Base-by-base conservation (phyloP, 1,140 invertebrate species). In the Pentalonia nigronervosa region DNA sequence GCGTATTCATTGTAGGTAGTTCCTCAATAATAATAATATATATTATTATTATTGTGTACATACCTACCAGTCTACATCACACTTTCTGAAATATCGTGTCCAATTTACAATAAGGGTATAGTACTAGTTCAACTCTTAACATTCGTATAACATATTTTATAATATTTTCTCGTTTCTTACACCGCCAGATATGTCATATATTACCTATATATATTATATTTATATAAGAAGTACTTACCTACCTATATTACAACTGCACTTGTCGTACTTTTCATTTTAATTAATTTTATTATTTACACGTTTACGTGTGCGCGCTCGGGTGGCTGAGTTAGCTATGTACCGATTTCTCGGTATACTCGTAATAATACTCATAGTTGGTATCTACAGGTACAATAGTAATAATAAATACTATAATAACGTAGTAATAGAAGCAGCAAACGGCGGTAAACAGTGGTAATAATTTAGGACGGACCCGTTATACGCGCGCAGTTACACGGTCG, bases 401-500 rank as follows among this genome's bases (percentile, higher is more conserved):
- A 76, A 34, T 76, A 76, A 6, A 67, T 76, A 76, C 3, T n/a
- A 41, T 41, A 76, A n/a, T n/a, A 76, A 76, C 17, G n/a, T 76
- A 76, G 60, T 4, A 67, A 30, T 67, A 30, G 60, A 67, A 14
- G 25, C 60, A 67, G 4, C 41, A 41, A 41, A 4, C 41, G 41
- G 60, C 60, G 60, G n/a, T 76, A 76, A 76, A 76, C 30, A 76
- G 30, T 30, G 60, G 60, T 76, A 76, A 76, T 76, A 76, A 76
- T 76, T 76, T 76, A 76, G 60, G 14, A 76, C 60, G 60, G 60
- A n/a, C n/a, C 60, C 60, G 60, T 76, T 76, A 76, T 76, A 76
- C 60, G n/a, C n/a, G 30, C 60, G 14, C 60, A 76, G 60, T 76
- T 76, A 76, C n/a, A 76, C 60, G 60, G 60, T 20, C 30, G 30